A percentile compares a stretch with the other conserved stretches of the same genome.
phyloP scores from a whole-genome alignment of 2,797 vertebrate genomes.

The Poecilia picta region DNA sequence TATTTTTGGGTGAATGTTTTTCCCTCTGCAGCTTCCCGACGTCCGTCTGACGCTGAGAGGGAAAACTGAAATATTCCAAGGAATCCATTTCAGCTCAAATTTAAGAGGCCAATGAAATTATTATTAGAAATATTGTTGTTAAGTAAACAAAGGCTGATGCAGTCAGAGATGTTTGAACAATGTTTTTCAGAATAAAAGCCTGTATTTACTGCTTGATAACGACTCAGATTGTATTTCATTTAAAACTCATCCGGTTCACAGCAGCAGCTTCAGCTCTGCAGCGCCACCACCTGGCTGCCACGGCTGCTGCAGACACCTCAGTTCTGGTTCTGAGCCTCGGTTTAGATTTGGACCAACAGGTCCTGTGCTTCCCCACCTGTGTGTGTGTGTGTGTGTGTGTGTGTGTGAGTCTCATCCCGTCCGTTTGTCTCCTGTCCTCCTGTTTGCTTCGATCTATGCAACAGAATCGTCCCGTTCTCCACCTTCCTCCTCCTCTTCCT shows the following conservation, averaged over 20 bases:
- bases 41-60: not conserved
- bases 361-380: conserved; percentile 50
- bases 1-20: not conserved
- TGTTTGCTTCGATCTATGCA: conserved; percentile 87
- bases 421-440: conserved; percentile 52
- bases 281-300: not conserved
- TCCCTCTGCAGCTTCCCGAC: not conserved
- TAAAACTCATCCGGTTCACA: not conserved
- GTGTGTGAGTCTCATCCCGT: conserved; percentile 30
- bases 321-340: conserved; percentile 22
- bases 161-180: not conserved
- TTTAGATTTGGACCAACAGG: conserved; percentile 34
- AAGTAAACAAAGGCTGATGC: not conserved
- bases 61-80: not conserved
- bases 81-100: not conserved
- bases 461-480: conserved; percentile 76
- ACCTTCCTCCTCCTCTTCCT: conserved; percentile 35
- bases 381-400: conserved; percentile 17
- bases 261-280: not conserved
- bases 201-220: not conserved
- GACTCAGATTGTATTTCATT: not conserved
- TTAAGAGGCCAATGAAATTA: not conserved
- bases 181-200: conserved; percentile 7
- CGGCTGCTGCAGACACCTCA: conserved; percentile 11
- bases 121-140: not conserved